A percentile compares a stretch with the other conserved stretches of the same genome.
Evolutionary conservation across 2,888 invertebrate genomes (phyloP).

Genomic region (Drosophila atroscutellata): DNA sequence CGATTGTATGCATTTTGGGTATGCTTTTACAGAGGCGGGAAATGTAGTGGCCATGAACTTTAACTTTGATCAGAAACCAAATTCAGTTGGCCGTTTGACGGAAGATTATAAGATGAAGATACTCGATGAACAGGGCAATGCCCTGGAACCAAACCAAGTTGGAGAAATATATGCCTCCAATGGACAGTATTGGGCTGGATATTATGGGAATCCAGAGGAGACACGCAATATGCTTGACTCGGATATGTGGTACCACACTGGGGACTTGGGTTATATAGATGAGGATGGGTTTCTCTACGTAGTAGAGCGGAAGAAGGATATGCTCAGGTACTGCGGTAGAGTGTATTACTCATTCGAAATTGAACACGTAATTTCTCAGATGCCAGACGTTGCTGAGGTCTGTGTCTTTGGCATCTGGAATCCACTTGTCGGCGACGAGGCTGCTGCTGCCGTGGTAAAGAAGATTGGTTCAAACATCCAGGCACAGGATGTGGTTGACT

Average conservation of each 20-base stretch:
- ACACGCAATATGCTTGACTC: constrained; percentile 23
- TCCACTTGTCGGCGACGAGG: constrained; percentile 72
- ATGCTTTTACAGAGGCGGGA: constrained; percentile 79
- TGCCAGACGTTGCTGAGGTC: constrained; percentile 75
- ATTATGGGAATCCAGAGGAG: constrained; percentile 74
- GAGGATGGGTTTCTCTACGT: constrained; percentile 62
- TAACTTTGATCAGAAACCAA: constrained; percentile 61
- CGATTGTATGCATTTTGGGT: constrained; percentile 57
- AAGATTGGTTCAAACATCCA: constrained; percentile 53
- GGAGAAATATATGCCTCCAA: constrained; percentile 35
- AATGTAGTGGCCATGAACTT: constrained; percentile 46
- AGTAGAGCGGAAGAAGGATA: constrained; percentile 80
- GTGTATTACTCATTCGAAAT: constrained; percentile 81
- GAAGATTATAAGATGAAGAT: constrained; percentile 72
- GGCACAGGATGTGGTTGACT: constrained; percentile 76
- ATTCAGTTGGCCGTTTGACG: constrained; percentile 72
- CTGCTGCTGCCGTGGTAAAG: constrained; percentile 78
- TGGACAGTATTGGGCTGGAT: constrained; percentile 76
- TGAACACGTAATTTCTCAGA: constrained; percentile 70
- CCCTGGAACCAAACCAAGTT: no score
- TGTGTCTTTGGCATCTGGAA: constrained; percentile 81
- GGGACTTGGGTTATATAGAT: no score
- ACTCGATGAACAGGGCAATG: constrained; percentile 33
- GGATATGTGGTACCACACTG: no score
- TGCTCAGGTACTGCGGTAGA: constrained; percentile 75